Base-by-base conservation (phyloP, 2,113 vertebrate genomes). In the Hemichromis elongatus region DNA sequence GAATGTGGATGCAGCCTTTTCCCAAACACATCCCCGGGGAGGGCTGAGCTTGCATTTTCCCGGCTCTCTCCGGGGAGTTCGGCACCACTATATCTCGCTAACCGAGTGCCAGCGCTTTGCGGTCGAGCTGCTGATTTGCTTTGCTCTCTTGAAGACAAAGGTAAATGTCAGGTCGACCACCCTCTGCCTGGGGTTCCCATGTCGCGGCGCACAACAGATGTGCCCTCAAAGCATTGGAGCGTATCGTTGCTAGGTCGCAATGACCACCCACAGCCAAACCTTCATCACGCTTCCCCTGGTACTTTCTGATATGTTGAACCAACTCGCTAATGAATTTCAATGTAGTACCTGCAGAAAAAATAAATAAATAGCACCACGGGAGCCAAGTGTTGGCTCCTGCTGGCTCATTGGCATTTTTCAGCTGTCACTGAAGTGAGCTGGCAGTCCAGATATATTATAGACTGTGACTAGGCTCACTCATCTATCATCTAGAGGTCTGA, bases 401-500 rank as follows among this genome's bases (percentile, higher is more conserved):
- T 88, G 63, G 80, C 86, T 92, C 88, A 50, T 87, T 92, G 94
- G 75, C 79, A 87, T 92, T 87, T 92, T 91, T 93, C 88, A 91
- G 80, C 81, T 59, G 82, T 90, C 89, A 87, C 54, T 42, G 81
- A 80, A 91, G 86, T 81, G 77, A 87, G 90, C 87, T 87, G 85
- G 84, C 89, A 79, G 88, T 91, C 81, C 75, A 91, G 83, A 93
- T 90, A 85, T 88, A 92, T 95, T 94, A 93, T 93, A 88, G 86
- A 94, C 88, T 94, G 88, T 88, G 89, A 95, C 91, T 86, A 61
- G 80, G 83, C 86, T 90, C 88, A 73, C 91, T 94, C 92, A 92
- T 95, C 93, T 92, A 88, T 94, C 94, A 94, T 93, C 91, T 86
- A 24, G 63, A 81, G 87, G 88, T 89, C 84, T 92, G 91, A 94